Conservation (phyloP, 2,113 vertebrate genomes). For the Podilymbus podiceps region DNA sequence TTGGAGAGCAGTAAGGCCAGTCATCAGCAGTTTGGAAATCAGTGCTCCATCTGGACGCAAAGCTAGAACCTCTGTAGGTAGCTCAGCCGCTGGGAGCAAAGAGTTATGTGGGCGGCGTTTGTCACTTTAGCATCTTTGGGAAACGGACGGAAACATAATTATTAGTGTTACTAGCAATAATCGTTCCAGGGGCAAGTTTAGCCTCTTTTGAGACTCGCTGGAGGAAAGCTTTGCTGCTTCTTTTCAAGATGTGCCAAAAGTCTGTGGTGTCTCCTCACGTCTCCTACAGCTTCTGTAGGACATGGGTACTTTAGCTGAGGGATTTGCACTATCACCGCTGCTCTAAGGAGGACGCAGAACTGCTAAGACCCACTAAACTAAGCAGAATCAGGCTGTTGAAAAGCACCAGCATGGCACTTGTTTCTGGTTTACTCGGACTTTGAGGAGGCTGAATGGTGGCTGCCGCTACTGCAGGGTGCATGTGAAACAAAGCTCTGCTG, state of each 20-base stretch:
- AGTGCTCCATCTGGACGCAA: fast-evolving
- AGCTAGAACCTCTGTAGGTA: not conserved
- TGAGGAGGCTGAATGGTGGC: no score
- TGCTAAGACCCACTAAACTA: not conserved
- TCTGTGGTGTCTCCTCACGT: not conserved
- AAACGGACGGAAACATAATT: not conserved
- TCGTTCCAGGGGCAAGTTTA: not conserved
- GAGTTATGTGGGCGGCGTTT: not conserved
- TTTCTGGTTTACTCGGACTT: not conserved
- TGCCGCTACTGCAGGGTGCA: not conserved
- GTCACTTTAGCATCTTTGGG: not conserved
- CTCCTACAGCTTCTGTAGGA: not conserved
- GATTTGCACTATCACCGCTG: not conserved
- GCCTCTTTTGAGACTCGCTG: not conserved
- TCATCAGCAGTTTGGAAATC: not conserved
- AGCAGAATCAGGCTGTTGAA: not conserved
- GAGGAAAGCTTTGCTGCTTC: not conserved
- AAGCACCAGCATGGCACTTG: not conserved
- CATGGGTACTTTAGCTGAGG: not conserved
- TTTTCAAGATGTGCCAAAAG: no score
- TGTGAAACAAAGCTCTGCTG: not conserved
- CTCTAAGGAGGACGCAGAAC: not conserved
- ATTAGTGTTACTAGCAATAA: not conserved
- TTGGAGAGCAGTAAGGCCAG: not conserved
- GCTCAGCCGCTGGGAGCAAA: not conserved